Evolutionary conservation across 2,113 vertebrate genomes (phyloP), one percentile per base, ranked within the genome.

Genomic region (Gobio gobio): DNA sequence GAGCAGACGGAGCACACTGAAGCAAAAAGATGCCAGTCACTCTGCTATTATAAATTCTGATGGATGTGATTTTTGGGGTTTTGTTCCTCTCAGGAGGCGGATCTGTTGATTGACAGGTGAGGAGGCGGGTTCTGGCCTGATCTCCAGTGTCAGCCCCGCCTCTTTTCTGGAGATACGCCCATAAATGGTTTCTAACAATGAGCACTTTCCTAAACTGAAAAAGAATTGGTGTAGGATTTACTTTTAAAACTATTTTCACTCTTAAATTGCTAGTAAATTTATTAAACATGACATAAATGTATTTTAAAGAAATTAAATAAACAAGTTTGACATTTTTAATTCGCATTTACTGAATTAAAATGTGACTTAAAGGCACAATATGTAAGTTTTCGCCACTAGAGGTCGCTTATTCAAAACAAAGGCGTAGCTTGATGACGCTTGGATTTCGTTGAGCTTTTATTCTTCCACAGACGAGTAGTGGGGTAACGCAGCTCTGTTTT

Each of bases 1-100:
- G 73, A 73, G 47, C 85, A 88, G 85, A 86, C 75, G 73, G 85
- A 58, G 82, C 82, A 86, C 87, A 85, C 81, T 36, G 80, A 56
- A 81, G 68, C 82, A 82, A 84, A 80, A 79, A 82, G 54, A 77
- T 79, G 80, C 74, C 79, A 88, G 79, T 87, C 86, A 72, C 20
- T 47, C 54, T 49, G 51, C 84, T 74, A 89, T 92, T 90, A 90
- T 85, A 13, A 74, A 87, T 90, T 87, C 86, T 90, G 89, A 89
- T 87, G 82, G 87, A 90, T 86, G 84, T 86, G 85, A 87, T 87
- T 81, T 83, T 74, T 84, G 85, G 66, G 63, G 73, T 88, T 91
- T 88, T 88, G 89, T 88, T 89, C 77, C 26, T 29, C 45, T 33
- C 59, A 83, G 70, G n/a, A 63, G 76, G 87, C 54, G 84, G 59